Evolutionary conservation across 2,113 vertebrate genomes (phyloP), one percentile per base, ranked within the genome.

Genomic region (Phalacrocorax pelagicus): DNA sequence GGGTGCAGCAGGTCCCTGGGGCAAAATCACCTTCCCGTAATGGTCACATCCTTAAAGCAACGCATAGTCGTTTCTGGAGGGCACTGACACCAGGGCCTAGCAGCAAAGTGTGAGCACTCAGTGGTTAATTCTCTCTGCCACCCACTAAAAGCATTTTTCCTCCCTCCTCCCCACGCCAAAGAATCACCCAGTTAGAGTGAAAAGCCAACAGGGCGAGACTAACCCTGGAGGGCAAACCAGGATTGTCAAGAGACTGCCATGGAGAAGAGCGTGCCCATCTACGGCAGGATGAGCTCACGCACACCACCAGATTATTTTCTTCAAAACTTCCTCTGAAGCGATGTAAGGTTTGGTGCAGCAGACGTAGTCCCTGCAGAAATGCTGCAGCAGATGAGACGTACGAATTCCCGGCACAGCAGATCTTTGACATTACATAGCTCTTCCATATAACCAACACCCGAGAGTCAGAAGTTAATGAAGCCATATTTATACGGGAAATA

Each of bases 41-140:
- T 5, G 34, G 38, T 8, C 15, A 6, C 59, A 52, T 10, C 38
- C 14, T 8, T 54, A 61, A n/a, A n/a, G 34, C 38, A 73, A n/a
- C 12, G 14, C 29, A 2, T 2, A 6, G 44, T 19, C 20, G 11
- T 54, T 67, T 61, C 61, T 62, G 40, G 24, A 61, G 38, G n/a
- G 42, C 5, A 2, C 20, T 1, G 0, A 66, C 29, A 24, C 19
- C 0, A 1, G 11, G 40, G 7, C 10, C 32, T 66, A 1, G 4
- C 27, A 59, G 66, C 36, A 27, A 8, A 58, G 19, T 12, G 67
- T 55, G 47, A 30, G n/a, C 15, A 6, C 29, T 47, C 54, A 7
- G 61, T 15, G 54, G 16, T 61, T 42, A 12, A 26, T 42, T 67
- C 9, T 36, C 54, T 10, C 24, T 47, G 38, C 46, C 61, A 40